Evolutionary conservation across 1,140 invertebrate genomes (phyloP), one percentile per base, ranked within the genome.

Genomic region (Drosophila eugracilis): DNA sequence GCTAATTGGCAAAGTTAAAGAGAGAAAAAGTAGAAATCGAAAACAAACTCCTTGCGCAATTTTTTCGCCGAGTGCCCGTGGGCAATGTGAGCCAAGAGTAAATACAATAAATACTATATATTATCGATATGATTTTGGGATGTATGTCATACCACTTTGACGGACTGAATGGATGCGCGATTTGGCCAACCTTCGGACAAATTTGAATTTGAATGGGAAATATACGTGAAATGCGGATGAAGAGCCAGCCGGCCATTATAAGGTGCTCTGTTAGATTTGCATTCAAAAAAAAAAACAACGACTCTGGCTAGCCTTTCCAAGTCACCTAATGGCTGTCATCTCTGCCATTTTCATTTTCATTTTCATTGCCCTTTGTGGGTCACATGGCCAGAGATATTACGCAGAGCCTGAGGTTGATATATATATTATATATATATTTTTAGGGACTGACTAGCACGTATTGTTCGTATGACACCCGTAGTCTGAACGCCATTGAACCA

Each of bases 341-440:
- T 78, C 55, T 78, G 76, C 59, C 76, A 50, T 78, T 78, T 78
- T 60, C 60, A 76, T 70, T 77, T 75, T 45, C 74, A 71, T 77
- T 78, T 78, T 37, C 54, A 78, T 70, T 73, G 55, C 48, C 44
- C 54, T 60, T 42, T 54, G 49, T 63, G 44, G 69, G 59, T 74
- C 45, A 24, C 36, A 65, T 26, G 34, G 42, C 44, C 52, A 4
- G 6, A 19, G 28, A 15, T 15, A 45, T 45, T 26, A 15, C 39
- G 19, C 41, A 30, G 42, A 32, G 22, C 34, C 41, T 36, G 63
- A 26, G 28, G 28, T 19, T 26, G 42, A 45, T n/a, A n/a, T n/a
- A n/a, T n/a, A n/a, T n/a, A n/a, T 21, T 28, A n/a, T n/a, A n/a
- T 21, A 21, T 34, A 9, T 4, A 12, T 32, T 32, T 32, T 3